Base-by-base conservation (phyloP, 2,888 invertebrate genomes). In the Microctonus brassicae region DNA sequence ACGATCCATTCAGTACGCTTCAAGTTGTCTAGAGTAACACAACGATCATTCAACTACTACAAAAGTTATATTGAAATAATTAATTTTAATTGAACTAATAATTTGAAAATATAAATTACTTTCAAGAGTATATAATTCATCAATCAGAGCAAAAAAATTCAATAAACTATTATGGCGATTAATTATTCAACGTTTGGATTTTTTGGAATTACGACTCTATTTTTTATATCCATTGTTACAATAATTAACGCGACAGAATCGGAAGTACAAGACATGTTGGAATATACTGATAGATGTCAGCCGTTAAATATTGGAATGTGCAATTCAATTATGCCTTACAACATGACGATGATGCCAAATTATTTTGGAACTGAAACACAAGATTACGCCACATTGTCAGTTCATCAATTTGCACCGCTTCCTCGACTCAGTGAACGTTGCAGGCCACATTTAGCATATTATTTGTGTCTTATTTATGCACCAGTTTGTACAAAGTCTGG, bases 341-440 rank as follows among this genome's bases (percentile, higher is more conserved):
- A 39, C n/a, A 9, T n/a, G n/a, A 99, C 99, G 0, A 96, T 97
- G 80, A 96, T 98, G 93, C 99, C 99, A 0, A 99, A 99, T 89
- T 87, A 97, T 73, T 90, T 98, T 79, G 94, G 95, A 77, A 97
- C 98, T 82, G 94, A 94, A 76, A 95, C 94, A 80, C 98, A 98
- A 83, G 96, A 97, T 85, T 98, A 98, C 82, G 98, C 98, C 68
- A 97, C 95, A 0, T 90, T 94, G 75, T 97, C 97, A 83, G 94
- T 98, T 29, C 95, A 96, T 85, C 95, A 96, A 86, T 98, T 96
- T 87, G 95, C 95, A 76, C 97, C 98, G 5, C 89, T 99, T 58
- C 95, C 98, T 63, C 98, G 98, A 90, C 93, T 97, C 73, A 94
- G 95, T n/a, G n/a, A n/a, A n/a, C n/a, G n/a, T 82, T 99, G 99